A percentile compares a stretch with the other conserved stretches of the same genome.
phyloP scores from a whole-genome alignment of 2,888 invertebrate species.

The Mesorhabditis spiculigera region DNA sequence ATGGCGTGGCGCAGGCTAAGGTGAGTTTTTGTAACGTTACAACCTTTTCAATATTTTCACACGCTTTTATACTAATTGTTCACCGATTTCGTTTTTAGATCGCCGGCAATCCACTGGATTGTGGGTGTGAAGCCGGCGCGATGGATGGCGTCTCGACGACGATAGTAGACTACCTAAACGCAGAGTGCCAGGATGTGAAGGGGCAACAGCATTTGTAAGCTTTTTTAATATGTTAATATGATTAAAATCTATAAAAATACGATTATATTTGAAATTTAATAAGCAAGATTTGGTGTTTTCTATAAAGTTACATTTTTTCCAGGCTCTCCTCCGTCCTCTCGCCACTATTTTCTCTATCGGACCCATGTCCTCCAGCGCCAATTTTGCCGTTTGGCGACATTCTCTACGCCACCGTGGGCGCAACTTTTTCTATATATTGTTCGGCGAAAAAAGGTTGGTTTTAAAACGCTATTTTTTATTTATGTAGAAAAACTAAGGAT shows the following conservation, averaged over 20 bases:
- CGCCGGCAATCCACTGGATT: not conserved
- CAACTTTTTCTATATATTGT: not conserved
- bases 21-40: not conserved
- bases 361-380: not conserved
- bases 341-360: not conserved
- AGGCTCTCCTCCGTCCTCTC: conserved; percentile 5
- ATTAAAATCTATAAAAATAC: no score
- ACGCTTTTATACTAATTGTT: not conserved
- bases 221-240: not conserved
- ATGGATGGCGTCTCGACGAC: not conserved
- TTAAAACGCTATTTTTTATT: no score
- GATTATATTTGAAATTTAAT: no score
- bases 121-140: not conserved
- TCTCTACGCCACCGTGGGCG: not conserved
- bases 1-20: not conserved
- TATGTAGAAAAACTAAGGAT: no score
- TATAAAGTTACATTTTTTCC: not conserved
- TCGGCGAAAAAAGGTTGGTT: not conserved
- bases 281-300: no score
- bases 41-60: not conserved
- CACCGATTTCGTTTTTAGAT: not conserved
- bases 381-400: not conserved
- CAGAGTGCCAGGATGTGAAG: not conserved
- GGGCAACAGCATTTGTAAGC: not conserved
- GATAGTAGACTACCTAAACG: not conserved